A percentile compares a stretch with the other conserved stretches of the same genome.
Evolutionary conservation across 2,797 vertebrate genomes (phyloP).

Genomic region (Poecilia wingei): DNA sequence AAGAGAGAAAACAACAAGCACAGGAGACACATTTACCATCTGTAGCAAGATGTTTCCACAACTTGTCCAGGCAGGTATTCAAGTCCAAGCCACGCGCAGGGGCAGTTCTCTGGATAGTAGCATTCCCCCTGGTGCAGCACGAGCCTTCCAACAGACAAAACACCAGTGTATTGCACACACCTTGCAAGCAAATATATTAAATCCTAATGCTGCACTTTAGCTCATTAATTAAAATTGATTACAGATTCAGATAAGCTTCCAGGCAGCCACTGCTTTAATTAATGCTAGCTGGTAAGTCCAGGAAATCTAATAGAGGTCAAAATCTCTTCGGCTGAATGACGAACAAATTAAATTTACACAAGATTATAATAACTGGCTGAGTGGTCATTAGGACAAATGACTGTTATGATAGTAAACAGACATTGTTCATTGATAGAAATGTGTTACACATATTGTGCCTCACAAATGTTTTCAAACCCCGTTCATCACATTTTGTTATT

Average conservation of each 20-base stretch:
- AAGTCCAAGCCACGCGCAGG: constrained; percentile 94
- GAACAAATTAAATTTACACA: constrained; percentile 11
- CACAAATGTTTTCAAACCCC: background rate
- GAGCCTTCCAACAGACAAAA: constrained; percentile 67
- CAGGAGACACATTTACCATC: constrained; percentile 82
- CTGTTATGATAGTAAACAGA: background rate
- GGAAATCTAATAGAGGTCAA: constrained; percentile 9
- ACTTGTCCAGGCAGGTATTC: constrained; percentile 95
- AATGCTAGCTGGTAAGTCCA: constrained; percentile 8
- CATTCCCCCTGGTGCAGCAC: constrained; percentile 86
- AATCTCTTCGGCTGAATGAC: background rate
- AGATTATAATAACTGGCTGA: constrained; percentile 3
- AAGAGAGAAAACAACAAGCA: background rate
- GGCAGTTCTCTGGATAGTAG: constrained; percentile 95
- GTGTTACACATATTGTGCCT: background rate
- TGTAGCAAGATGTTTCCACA: constrained; percentile 94
- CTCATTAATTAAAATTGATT: constrained; percentile 21
- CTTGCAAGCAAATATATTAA: constrained; percentile 10
- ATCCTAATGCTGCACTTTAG: constrained; percentile 2
- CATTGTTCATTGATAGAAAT: background rate
- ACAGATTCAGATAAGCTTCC: constrained; percentile 20
- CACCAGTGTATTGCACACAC: constrained; percentile 15
- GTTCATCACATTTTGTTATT: background rate
- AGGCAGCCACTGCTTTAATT: constrained; percentile 17
- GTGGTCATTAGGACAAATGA: background rate